Evolutionary conservation across 2,113 vertebrate genomes (phyloP).

Genomic region (Holacanthus passer): DNA sequence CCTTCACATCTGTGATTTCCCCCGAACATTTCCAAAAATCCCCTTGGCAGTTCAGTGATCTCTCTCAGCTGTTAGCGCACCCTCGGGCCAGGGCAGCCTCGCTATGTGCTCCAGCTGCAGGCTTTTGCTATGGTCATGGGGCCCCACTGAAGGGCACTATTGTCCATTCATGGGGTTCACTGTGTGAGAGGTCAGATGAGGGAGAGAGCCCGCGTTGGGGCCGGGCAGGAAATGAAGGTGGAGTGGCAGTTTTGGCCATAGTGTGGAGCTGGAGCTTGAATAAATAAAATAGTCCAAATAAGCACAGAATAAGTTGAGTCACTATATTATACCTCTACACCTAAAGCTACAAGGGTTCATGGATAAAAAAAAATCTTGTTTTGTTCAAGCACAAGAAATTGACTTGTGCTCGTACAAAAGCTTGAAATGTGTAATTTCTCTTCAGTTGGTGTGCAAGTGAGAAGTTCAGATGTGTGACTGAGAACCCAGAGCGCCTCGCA

Average conservation of each 20-base stretch:
- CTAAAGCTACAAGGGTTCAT: not conserved
- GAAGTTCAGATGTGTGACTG: conserved; percentile 53
- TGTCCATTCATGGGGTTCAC: conserved; percentile 85
- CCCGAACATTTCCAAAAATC: conserved; percentile 68
- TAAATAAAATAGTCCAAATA: conserved; percentile 62
- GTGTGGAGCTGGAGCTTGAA: conserved; percentile 59
- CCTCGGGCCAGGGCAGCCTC: conserved; percentile 73
- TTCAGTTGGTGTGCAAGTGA: conserved; percentile 9
- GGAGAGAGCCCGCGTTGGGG: conserved; percentile 64
- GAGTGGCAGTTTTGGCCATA: conserved; percentile 61
- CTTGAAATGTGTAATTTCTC: conserved; percentile 8
- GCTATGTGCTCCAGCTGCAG: conserved; percentile 83
- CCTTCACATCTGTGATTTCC: conserved; percentile 78
- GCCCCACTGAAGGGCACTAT: conserved; percentile 82
- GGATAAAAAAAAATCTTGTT: conserved; percentile 3
- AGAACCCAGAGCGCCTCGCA: conserved; percentile 57
- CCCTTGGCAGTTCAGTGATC: conserved; percentile 76
- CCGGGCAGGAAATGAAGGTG: conserved; percentile 84
- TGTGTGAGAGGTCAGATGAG: conserved; percentile 84
- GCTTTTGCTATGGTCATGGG: conserved; percentile 76
- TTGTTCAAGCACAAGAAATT: too few relatives aligned
- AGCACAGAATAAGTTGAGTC: conserved; percentile 14
- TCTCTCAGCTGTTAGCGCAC: conserved; percentile 81
- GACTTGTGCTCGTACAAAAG: conserved; percentile 20
- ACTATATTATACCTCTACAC: not conserved